These are phyloP conservation scores for Cheilinus undulatus DNA, from an alignment of 2,113 vertebrate genomes.

Conservation along the genomic window DNA sequence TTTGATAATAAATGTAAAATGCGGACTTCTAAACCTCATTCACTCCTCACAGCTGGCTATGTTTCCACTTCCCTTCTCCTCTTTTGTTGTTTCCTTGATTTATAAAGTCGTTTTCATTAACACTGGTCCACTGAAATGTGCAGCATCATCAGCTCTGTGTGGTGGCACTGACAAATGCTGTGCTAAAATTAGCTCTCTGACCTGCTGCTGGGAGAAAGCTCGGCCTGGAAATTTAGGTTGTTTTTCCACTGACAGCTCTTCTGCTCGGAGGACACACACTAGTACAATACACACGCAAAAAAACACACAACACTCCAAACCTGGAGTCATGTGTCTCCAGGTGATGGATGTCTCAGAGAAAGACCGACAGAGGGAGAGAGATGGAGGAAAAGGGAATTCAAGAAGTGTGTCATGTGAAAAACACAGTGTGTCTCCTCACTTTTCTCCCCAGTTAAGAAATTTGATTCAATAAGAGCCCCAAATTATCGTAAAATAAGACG, in stretches of 20 bases:
- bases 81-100: conserved; percentile 11
- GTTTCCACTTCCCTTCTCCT: background rate
- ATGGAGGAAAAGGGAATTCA: no score
- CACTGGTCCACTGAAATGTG: conserved; percentile 5
- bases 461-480: no score
- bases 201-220: conserved; percentile 16
- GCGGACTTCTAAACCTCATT: conserved; percentile 38
- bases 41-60: conserved; percentile 11
- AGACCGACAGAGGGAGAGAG: no score
- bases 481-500: no score
- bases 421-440: no score
- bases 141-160: conserved; percentile 14
- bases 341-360: background rate
- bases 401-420: no score
- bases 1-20: no score
- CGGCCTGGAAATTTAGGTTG: conserved; percentile 7
- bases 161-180: conserved; percentile 15
- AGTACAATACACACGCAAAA: conserved; percentile 9
- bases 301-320: background rate
- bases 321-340: background rate
- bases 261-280: background rate
- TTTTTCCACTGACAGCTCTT: background rate
- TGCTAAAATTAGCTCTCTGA: conserved; percentile 28
- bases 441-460: no score
- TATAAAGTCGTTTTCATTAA: conserved; percentile 30